Conservation (phyloP, 92 coral and sea anemone species). For the Parazoanthus darwini region DNA sequence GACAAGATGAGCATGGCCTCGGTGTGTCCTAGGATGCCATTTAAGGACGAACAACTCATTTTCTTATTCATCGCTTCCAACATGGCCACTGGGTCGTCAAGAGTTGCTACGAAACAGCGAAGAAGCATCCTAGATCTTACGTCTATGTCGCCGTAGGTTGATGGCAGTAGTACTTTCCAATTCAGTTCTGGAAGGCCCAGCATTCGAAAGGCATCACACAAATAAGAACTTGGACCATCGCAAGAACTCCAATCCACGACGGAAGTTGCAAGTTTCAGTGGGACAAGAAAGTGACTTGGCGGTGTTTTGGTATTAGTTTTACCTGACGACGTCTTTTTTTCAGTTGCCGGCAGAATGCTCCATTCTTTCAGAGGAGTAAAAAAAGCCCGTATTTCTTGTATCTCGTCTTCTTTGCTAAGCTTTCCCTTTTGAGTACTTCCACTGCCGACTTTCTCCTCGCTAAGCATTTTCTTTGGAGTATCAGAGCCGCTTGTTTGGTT, state of each 20-base stretch:
- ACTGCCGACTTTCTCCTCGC: background rate
- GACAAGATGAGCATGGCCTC: constrained; percentile 16
- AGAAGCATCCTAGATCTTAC: background rate
- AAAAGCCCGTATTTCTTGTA: background rate
- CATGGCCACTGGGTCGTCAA: constrained; percentile 40
- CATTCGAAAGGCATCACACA: constrained; percentile 33
- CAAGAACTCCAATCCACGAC: constrained; percentile 19
- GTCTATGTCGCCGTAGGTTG: background rate
- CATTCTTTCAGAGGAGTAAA: constrained; percentile 50
- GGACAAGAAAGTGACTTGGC: constrained; percentile 46
- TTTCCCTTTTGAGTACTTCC: background rate
- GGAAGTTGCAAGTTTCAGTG: constrained; percentile 39
- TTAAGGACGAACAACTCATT: background rate
- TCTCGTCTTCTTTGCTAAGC: constrained; percentile 16
- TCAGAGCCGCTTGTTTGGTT: background rate
- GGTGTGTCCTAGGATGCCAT: background rate
- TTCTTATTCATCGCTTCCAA: constrained; percentile 18
- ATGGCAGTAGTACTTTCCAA: background rate
- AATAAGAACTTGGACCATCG: background rate
- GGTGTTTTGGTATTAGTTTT: background rate
- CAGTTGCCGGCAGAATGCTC: constrained; percentile 48
- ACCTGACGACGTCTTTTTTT: background rate
- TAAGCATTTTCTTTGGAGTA: background rate
- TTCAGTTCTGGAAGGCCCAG: constrained; percentile 43
- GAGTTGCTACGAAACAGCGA: constrained; percentile 20